Evolutionary conservation across 1,140 invertebrate genomes (phyloP), one percentile per base, ranked within the genome.

Genomic region (Pseudomyrmex pallidus): DNA sequence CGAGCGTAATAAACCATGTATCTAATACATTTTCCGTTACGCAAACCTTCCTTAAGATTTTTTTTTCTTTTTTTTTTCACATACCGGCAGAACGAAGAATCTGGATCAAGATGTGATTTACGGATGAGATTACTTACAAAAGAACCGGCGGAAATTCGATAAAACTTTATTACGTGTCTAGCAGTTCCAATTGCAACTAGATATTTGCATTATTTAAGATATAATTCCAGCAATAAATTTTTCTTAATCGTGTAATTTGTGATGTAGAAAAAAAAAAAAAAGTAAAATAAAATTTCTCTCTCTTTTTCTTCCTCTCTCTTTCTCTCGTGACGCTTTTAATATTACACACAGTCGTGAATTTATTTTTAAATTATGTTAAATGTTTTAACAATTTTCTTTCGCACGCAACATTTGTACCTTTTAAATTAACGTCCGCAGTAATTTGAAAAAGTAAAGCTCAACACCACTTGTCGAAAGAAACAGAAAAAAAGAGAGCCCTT

Each of bases 1-100:
- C 66, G 48, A 78, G n/a, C 70, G 66, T 70, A 80, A 80, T 80
- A 80, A 70, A 25, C 66, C 76, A 59, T 25, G 46, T 12, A 22
- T 61, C 20, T 80, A 70, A 70, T 15, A 59, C n/a, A 66, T 80
- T 78, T 78, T 10, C 20, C 52, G 72, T 72, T 80, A 56, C 20
- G 15, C 61, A 59, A 80, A 72, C 15, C 10, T 80, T 44, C 12
- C 20, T 59, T 80, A 80, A 80, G 15, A 12, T 35, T 35, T 35
- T 35, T 35, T 35, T 2, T 13, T 2, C 25, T 70, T 70, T 72
- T 59, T 2, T 48, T 70, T 70, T 72, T 59, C 59, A 61, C 22
- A 44, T n/a, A 12, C 3, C 44, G 8, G 54, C 44, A 12, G 8
- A 80, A 72, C 15, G 46, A 80, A 59, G 4, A 5, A 1, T 5